phyloP scores from a whole-genome alignment of 2,113 vertebrate species.

The Nematolebias whitei region DNA sequence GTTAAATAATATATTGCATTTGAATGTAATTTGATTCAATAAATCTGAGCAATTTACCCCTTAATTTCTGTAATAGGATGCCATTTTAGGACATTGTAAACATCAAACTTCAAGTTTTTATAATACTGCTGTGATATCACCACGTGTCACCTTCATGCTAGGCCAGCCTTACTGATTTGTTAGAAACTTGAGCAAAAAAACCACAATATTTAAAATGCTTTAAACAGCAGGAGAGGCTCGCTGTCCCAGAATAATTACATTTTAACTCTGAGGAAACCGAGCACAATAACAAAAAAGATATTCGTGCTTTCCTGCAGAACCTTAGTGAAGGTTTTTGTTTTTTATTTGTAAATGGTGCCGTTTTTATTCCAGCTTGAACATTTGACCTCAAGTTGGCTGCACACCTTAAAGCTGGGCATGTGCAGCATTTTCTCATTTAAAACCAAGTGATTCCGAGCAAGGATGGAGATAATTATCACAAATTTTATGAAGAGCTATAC shows the following conservation, averaged over 20 bases:
- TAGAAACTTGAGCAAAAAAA: slow-evolving; percentile 31
- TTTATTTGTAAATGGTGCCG: neutral
- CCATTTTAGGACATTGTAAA: neutral
- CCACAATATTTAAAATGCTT: slow-evolving; percentile 6
- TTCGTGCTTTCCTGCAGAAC: neutral
- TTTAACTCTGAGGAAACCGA: slow-evolving; percentile 29
- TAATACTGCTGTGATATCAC: neutral
- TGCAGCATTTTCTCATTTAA: neutral
- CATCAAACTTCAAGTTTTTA: neutral
- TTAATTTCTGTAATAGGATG: no score
- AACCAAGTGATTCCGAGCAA: neutral
- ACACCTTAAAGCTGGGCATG: neutral
- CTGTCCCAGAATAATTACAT: slow-evolving; percentile 8
- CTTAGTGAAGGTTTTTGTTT: neutral
- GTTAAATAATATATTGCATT: neutral
- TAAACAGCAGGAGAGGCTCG: neutral
- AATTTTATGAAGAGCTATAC: neutral
- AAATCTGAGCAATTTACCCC: no score
- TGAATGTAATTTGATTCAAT: no score
- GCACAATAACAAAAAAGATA: neutral
- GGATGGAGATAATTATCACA: neutral
- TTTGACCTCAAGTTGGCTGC: neutral
- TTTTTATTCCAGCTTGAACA: neutral
- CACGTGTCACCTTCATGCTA: neutral
- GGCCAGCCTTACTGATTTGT: slow-evolving; percentile 19